Conservation (phyloP, 2,113 vertebrate genomes). For the Prunella fulvescens region DNA sequence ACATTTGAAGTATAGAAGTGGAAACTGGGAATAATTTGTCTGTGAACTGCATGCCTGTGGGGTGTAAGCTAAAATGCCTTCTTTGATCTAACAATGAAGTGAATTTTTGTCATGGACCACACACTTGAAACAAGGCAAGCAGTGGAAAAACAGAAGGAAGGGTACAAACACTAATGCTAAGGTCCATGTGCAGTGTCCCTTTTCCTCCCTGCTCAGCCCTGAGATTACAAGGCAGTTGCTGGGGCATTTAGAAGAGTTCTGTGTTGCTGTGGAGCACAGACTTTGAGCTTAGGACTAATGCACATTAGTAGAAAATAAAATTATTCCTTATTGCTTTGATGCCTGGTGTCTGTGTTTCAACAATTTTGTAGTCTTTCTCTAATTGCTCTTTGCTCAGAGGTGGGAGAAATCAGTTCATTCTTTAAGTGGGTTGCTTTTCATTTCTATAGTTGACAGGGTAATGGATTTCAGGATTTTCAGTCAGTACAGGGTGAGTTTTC, state of each 20-base stretch:
- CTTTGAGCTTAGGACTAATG: background rate
- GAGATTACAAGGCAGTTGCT: background rate
- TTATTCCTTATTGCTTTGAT: background rate
- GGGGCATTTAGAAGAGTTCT: background rate
- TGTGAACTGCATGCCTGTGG: constrained; percentile 40
- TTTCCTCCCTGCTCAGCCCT: background rate
- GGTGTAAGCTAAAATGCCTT: constrained; percentile 26
- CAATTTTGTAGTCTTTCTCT: background rate
- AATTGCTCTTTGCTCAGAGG: background rate
- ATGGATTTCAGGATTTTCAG: background rate
- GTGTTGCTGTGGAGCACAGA: background rate
- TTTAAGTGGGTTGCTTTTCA: background rate
- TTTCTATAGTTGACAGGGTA: background rate
- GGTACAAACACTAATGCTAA: background rate
- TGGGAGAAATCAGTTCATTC: background rate
- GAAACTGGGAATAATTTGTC: constrained; percentile 56
- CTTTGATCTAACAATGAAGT: constrained; percentile 50
- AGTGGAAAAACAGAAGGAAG: background rate
- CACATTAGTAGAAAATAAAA: background rate
- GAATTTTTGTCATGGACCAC: constrained; percentile 47
- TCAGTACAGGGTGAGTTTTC: background rate
- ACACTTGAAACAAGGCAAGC: constrained; percentile 21
- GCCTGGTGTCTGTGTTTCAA: background rate
- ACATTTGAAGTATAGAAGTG: constrained; percentile 22
- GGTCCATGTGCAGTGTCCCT: background rate